Percentiles rank a stretch among this genome's conserved stretches.
These are phyloP conservation scores for Nebria ingens DNA, from an alignment of 1,140 invertebrate species.

Conservation along the genomic window DNA sequence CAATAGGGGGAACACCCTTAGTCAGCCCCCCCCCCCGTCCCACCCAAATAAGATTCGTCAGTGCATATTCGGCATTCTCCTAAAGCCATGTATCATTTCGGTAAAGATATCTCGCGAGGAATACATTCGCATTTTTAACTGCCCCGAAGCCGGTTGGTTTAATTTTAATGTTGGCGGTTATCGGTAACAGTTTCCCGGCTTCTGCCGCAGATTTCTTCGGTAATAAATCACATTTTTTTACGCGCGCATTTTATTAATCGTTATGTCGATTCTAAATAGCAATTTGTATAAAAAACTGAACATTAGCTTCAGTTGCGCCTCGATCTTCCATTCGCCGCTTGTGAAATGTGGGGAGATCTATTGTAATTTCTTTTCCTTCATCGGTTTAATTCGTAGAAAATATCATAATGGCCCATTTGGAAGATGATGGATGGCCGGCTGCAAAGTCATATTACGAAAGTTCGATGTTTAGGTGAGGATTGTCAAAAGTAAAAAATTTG, in stretches of 20 bases:
- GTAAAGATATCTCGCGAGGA: background rate
- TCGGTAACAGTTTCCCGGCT: conserved; percentile 17
- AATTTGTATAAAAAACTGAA: conserved; percentile 20
- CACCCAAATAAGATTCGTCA: too few relatives aligned
- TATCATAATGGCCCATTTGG: conserved; percentile 7
- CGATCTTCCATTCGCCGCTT: background rate
- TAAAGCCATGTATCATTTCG: background rate
- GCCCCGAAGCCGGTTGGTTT: background rate
- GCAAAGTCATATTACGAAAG: background rate
- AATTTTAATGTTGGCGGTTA: conserved; percentile 13
- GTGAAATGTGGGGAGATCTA: background rate
- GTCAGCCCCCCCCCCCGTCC: too few relatives aligned
- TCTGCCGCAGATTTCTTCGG: conserved; percentile 17
- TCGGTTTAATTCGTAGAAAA: conserved; percentile 1
- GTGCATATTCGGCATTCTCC: too few relatives aligned
- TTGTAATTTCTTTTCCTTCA: background rate
- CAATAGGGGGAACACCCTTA: too few relatives aligned
- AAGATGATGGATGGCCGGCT: background rate
- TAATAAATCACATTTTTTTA: conserved; percentile 21
- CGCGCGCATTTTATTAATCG: conserved; percentile 21
- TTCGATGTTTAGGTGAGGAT: background rate
- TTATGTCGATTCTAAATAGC: conserved; percentile 20
- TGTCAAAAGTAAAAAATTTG: background rate
- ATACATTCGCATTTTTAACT: background rate
- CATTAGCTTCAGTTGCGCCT: background rate